Evolutionary conservation across 2,888 invertebrate species (phyloP).

Genomic region (Plebejus anna): DNA sequence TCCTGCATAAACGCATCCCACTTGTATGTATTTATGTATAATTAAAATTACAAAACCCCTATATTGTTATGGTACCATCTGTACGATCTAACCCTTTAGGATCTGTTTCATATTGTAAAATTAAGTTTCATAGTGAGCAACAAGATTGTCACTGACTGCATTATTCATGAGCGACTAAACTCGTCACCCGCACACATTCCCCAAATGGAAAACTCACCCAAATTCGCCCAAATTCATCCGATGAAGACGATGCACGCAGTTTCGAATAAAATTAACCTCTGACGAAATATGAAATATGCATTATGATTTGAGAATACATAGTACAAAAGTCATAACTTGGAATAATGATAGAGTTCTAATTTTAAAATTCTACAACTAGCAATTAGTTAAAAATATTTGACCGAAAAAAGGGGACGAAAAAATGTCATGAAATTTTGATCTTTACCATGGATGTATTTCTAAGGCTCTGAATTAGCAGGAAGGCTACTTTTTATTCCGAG

Average conservation of each 20-base stretch:
- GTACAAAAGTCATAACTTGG: neutral
- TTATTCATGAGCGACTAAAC: conserved; percentile 26
- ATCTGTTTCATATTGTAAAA: conserved; percentile 28
- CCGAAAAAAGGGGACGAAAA: too few relatives aligned
- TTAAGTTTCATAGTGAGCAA: conserved; percentile 25
- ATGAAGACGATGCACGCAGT: conserved; percentile 13
- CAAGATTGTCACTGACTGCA: conserved; percentile 28
- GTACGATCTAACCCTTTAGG: neutral
- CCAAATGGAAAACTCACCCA: conserved; percentile 19
- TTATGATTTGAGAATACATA: too few relatives aligned
- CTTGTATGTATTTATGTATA: neutral
- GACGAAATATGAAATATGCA: neutral
- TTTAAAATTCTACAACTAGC: too few relatives aligned
- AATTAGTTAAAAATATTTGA: too few relatives aligned
- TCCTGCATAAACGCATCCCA: neutral
- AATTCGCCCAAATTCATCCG: conserved; percentile 4
- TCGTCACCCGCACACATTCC: conserved; percentile 27
- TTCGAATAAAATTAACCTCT: conserved; percentile 22
- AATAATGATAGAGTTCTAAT: neutral
- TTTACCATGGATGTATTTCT: too few relatives aligned
- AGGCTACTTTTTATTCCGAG: too few relatives aligned
- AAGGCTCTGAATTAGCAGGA: too few relatives aligned
- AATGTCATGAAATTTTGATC: too few relatives aligned
- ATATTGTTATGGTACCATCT: neutral
- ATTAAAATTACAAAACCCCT: neutral